Evolutionary conservation across 2,113 vertebrate genomes (phyloP).

Genomic region (Sylvietta virens): DNA sequence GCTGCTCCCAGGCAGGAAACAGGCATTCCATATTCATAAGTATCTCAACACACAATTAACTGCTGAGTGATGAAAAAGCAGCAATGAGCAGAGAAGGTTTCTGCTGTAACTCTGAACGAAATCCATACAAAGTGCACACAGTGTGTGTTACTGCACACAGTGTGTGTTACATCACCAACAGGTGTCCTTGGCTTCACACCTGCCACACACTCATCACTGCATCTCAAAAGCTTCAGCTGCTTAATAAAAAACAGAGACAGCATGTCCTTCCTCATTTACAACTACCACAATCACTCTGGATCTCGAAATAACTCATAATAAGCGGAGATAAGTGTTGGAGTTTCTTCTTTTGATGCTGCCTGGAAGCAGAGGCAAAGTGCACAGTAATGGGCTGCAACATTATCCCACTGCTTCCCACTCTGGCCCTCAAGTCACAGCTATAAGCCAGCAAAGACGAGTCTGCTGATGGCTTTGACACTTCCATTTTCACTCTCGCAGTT

Average conservation of each 20-base stretch:
- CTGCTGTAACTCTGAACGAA: constrained; percentile 63
- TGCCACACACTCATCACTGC: constrained; percentile 16
- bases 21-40: constrained; percentile 73
- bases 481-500: constrained; percentile 64
- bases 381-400: neutral
- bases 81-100: constrained; percentile 71
- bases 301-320: constrained; percentile 65
- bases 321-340: constrained; percentile 37
- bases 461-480: constrained; percentile 67
- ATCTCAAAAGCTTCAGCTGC: constrained; percentile 52
- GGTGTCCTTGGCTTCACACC: constrained; percentile 30
- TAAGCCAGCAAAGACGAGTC: neutral
- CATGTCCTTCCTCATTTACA: constrained; percentile 44
- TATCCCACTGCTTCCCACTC: constrained; percentile 24
- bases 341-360: constrained; percentile 49
- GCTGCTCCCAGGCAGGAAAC: constrained; percentile 28
- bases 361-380: constrained; percentile 52
- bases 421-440: neutral
- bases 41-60: constrained; percentile 70
- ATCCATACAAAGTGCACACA: constrained; percentile 29
- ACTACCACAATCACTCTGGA: constrained; percentile 30
- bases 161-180: neutral
- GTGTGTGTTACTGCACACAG: neutral
- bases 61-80: constrained; percentile 65
- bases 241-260: neutral